These are phyloP conservation scores for Archaeoteleia sp. DNA, from an alignment of 2,888 invertebrate species.

Conservation along the genomic window DNA sequence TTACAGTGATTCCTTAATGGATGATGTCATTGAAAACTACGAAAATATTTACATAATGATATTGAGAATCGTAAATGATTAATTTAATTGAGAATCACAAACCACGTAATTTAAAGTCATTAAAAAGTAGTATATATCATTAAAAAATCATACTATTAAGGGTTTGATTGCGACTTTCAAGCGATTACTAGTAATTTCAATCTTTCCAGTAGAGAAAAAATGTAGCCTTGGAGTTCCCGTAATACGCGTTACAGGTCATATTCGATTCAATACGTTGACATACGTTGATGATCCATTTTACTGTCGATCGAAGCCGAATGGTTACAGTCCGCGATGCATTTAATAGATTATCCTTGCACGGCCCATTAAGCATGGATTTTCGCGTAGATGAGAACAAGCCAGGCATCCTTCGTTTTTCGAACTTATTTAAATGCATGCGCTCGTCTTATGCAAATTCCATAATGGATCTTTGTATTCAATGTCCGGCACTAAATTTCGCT, in stretches of 20 bases:
- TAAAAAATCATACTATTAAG: too few relatives aligned
- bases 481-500: conserved; percentile 30
- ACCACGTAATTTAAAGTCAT: too few relatives aligned
- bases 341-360: conserved; percentile 42
- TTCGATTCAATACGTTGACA: conserved; percentile 14
- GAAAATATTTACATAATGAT: too few relatives aligned
- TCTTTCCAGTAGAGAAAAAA: too few relatives aligned
- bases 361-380: conserved; percentile 54
- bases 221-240: too few relatives aligned
- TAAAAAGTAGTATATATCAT: too few relatives aligned
- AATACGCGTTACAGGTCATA: background rate
- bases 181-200: too few relatives aligned
- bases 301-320: conserved; percentile 33
- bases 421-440: conserved; percentile 56
- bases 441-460: conserved; percentile 51
- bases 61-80: too few relatives aligned
- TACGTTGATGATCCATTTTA: conserved; percentile 22
- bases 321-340: conserved; percentile 30
- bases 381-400: conserved; percentile 32
- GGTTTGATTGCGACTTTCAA: too few relatives aligned
- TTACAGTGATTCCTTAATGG: too few relatives aligned
- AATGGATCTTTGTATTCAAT: conserved; percentile 54
- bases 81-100: too few relatives aligned
- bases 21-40: too few relatives aligned
- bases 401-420: conserved; percentile 14